These are phyloP conservation scores for Ochropleura leucogaster DNA, from an alignment of 2,888 invertebrate species.

Conservation along the genomic window DNA sequence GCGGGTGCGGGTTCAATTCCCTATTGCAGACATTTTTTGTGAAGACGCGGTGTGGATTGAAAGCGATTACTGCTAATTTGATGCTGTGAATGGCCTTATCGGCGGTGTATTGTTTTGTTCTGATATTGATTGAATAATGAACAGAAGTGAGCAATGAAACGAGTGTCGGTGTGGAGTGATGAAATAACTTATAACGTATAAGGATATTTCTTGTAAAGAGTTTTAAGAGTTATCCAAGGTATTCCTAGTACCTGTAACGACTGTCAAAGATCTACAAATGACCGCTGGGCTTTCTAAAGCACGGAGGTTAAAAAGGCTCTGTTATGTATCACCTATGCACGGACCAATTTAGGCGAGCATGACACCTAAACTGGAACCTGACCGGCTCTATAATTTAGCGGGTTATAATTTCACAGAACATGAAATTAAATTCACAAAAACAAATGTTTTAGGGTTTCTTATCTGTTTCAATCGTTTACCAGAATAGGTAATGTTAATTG, in stretches of 20 bases:
- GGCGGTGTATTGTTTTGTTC: slow-evolving; percentile 35
- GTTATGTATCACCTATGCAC: too few relatives aligned
- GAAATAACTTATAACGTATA: not conserved
- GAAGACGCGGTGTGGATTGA: slow-evolving; percentile 46
- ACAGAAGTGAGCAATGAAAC: slow-evolving; percentile 10
- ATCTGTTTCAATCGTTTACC: not conserved
- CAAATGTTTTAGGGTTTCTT: not conserved
- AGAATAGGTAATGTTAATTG: not conserved
- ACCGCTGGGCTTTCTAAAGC: too few relatives aligned
- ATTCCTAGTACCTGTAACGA: not conserved
- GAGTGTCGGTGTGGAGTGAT: slow-evolving; percentile 14
- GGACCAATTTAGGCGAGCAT: too few relatives aligned
- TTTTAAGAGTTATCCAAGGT: not conserved
- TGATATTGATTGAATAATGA: slow-evolving; percentile 58
- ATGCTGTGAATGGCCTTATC: slow-evolving; percentile 50
- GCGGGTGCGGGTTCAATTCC: slow-evolving; percentile 69
- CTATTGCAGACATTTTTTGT: slow-evolving; percentile 66
- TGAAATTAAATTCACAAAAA: not conserved
- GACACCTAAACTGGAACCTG: too few relatives aligned
- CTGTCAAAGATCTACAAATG: too few relatives aligned
- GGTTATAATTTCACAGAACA: not conserved
- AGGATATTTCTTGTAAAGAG: slow-evolving; percentile 11
- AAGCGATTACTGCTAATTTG: slow-evolving; percentile 60
- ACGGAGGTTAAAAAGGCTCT: too few relatives aligned
- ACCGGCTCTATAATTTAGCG: too few relatives aligned